A percentile compares a stretch with the other conserved stretches of the same genome.
These are phyloP conservation scores for Cydia strobilella DNA, from an alignment of 1,140 invertebrate genomes.

Conservation along the genomic window DNA sequence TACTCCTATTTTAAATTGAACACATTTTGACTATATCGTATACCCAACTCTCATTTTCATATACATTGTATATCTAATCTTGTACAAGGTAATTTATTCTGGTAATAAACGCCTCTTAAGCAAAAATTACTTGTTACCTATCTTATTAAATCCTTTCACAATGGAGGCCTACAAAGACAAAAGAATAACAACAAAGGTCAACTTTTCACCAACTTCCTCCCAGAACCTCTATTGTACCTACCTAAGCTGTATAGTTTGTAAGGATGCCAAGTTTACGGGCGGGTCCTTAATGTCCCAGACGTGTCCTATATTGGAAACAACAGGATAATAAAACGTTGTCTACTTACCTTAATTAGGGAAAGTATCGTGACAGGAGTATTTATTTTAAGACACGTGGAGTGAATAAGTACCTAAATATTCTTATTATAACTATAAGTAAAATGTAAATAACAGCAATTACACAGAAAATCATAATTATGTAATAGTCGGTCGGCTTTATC, in stretches of 20 bases:
- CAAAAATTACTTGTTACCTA: constrained; percentile 3
- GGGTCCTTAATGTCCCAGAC: background rate
- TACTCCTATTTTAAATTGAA: background rate
- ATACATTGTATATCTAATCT: no score
- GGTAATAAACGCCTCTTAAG: background rate
- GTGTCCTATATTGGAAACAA: background rate
- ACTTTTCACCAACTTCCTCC: background rate
- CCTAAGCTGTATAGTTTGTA: constrained; percentile 1
- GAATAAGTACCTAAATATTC: no score
- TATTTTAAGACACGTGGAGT: no score
- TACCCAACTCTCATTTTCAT: background rate
- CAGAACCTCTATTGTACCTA: background rate
- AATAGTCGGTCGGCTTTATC: no score
- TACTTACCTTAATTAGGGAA: background rate
- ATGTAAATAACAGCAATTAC: no score
- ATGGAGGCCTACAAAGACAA: background rate
- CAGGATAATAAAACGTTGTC: background rate
- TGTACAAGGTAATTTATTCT: background rate
- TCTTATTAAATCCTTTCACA: constrained; percentile 3
- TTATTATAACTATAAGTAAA: no score
- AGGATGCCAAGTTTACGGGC: background rate
- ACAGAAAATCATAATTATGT: no score
- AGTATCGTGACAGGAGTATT: no score
- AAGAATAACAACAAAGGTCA: constrained; percentile 1
- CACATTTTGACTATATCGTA: background rate